These are phyloP conservation scores for Hylia prasina DNA, from an alignment of 2,113 vertebrate species.

Conservation along the genomic window DNA sequence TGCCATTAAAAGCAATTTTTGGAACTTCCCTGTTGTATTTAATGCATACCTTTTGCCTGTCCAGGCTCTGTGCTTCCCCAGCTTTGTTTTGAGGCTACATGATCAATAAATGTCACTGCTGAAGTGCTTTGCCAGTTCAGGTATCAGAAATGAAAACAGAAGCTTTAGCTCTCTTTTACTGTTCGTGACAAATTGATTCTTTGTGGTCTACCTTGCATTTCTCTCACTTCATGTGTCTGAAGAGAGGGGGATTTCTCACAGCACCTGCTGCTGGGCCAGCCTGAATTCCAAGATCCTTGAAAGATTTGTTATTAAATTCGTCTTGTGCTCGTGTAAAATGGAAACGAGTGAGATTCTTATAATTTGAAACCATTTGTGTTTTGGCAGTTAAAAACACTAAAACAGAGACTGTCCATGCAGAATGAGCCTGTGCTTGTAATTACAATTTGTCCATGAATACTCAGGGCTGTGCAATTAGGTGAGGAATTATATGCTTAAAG, in stretches of 20 bases:
- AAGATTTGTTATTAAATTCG: background rate
- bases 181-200: slow-evolving; percentile 15
- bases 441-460: background rate
- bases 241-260: background rate
- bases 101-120: slow-evolving; percentile 27
- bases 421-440: background rate
- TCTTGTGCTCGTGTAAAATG: background rate
- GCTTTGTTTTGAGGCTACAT: background rate
- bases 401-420: background rate
- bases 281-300: background rate
- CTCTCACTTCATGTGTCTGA: background rate
- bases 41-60: background rate
- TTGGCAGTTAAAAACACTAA: background rate
- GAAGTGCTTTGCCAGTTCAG: slow-evolving; percentile 11
- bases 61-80: background rate
- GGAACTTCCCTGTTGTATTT: background rate
- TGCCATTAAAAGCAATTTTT: background rate
- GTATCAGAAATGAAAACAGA: slow-evolving; percentile 36
- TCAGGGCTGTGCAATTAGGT: background rate
- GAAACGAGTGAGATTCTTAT: background rate
- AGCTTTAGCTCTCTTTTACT: background rate
- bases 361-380: background rate
- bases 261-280: background rate
- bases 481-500: background rate
- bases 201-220: background rate